phyloP scores from a whole-genome alignment of 2,797 vertebrate genomes.

The Myoxocephalus aenaeus region DNA sequence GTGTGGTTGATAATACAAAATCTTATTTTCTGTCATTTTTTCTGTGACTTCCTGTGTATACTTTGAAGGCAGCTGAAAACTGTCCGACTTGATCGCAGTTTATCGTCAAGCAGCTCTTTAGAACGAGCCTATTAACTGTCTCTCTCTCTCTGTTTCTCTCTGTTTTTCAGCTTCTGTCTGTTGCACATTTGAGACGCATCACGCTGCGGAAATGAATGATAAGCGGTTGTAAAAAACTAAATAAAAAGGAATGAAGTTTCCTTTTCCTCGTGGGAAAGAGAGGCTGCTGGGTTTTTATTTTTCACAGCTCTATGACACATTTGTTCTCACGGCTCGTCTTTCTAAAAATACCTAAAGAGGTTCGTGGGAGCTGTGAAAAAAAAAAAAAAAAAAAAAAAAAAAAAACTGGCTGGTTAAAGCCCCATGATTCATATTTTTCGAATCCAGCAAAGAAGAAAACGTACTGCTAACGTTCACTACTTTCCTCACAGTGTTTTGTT shows the following conservation, averaged over 20 bases:
- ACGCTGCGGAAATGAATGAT: neutral
- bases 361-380: conserved; percentile 30
- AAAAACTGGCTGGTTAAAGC: neutral
- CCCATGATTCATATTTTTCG: conserved; percentile 15
- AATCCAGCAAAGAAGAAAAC: neutral
- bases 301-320: neutral
- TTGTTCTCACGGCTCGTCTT: conserved; percentile 5
- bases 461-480: neutral
- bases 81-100: too few species aligned
- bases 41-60: too few species aligned
- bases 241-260: neutral
- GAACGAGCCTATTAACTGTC: neutral
- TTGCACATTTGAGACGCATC: neutral
- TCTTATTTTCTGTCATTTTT: too few species aligned
- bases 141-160: too few species aligned
- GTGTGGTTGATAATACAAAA: too few species aligned
- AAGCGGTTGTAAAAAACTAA: neutral
- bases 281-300: neutral
- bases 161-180: too few species aligned
- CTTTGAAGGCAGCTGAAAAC: too few species aligned
- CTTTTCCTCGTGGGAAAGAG: neutral
- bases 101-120: too few species aligned
- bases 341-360: conserved; percentile 13
- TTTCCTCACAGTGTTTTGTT: neutral
- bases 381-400: conserved; percentile 5